These are phyloP conservation scores for Anabacerthia variegaticeps DNA, from an alignment of 2,797 vertebrate genomes.

Conservation along the genomic window DNA sequence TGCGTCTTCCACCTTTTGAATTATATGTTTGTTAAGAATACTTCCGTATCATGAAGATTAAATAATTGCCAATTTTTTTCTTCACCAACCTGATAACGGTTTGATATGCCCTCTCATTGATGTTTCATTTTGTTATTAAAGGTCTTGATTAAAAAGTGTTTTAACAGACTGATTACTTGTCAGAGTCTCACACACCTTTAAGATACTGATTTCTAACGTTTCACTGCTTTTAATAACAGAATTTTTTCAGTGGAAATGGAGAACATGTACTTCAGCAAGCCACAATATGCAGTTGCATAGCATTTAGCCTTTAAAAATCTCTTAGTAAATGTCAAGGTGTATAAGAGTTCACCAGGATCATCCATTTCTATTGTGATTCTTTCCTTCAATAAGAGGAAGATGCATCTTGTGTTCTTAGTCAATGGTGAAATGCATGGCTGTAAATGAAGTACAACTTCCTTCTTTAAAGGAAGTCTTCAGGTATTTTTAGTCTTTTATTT, in stretches of 20 bases:
- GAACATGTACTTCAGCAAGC: background rate
- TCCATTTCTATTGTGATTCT: background rate
- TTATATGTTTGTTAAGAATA: background rate
- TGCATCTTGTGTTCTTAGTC: background rate
- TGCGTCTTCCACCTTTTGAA: background rate
- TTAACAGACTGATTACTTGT: background rate
- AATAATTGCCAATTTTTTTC: background rate
- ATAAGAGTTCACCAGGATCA: background rate
- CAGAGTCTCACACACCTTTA: background rate
- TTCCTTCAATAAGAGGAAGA: background rate
- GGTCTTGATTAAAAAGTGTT: background rate
- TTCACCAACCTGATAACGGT: background rate
- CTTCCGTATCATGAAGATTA: background rate
- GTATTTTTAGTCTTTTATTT: background rate
- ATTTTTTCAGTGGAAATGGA: background rate
- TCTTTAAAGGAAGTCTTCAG: background rate
- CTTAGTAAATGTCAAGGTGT: background rate
- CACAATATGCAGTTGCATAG: background rate
- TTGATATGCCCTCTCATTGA: background rate
- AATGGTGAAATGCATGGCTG: background rate
- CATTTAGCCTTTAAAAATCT: background rate
- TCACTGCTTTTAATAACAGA: background rate
- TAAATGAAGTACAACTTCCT: background rate
- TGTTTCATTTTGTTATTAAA: background rate
- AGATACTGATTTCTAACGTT: background rate